A percentile compares a stretch with the other conserved stretches of the same genome.
phyloP scores from a whole-genome alignment of 1,140 invertebrate genomes.

The Drosophila azteca region DNA sequence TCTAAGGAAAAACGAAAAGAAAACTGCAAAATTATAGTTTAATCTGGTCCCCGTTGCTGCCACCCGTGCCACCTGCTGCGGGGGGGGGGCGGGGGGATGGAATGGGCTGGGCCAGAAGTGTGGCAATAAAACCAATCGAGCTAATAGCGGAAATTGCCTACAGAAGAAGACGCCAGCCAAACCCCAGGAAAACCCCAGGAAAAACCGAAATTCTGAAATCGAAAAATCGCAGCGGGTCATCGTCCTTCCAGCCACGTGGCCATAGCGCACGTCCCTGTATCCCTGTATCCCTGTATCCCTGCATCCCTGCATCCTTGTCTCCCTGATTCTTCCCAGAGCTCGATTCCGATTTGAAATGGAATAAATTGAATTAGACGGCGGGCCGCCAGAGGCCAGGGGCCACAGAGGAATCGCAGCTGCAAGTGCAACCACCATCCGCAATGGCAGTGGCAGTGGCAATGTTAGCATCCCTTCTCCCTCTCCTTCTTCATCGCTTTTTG shows the following conservation, averaged over 20 bases:
- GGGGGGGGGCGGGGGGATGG: neutral
- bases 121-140: slow-evolving; percentile 75
- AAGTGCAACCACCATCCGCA: slow-evolving; percentile 54
- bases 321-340: slow-evolving; percentile 1
- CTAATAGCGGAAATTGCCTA: slow-evolving; percentile 75
- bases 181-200: neutral
- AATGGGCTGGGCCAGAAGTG: slow-evolving; percentile 21
- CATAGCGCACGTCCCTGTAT: neutral
- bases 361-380: slow-evolving; percentile 75
- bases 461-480: slow-evolving; percentile 11
- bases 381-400: slow-evolving; percentile 12
- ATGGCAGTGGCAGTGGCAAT: neutral
- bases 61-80: slow-evolving; percentile 31
- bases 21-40: neutral
- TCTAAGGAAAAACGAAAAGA: neutral
- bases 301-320: too few species aligned
- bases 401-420: slow-evolving; percentile 48
- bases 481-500: slow-evolving; percentile 1
- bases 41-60: neutral
- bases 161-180: slow-evolving; percentile 12
- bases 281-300: neutral
- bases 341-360: slow-evolving; percentile 65
- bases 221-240: slow-evolving; percentile 51
- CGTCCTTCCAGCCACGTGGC: slow-evolving; percentile 44
- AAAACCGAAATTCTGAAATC: slow-evolving; percentile 42